Conservation (phyloP, 2,113 vertebrate species). For the Cynopterus brachyotis region DNA sequence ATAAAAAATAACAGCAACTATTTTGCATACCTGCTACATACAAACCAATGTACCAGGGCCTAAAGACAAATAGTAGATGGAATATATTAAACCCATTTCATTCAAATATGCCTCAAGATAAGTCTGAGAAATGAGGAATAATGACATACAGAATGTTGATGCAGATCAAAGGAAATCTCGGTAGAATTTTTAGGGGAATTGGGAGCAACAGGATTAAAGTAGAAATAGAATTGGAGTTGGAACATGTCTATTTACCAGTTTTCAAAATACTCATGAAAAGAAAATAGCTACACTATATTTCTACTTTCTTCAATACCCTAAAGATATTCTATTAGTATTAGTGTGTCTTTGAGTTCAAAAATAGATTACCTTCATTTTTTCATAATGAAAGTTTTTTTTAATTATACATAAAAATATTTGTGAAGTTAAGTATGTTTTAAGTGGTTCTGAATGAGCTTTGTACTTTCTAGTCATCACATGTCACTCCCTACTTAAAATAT, state of each 20-base stretch:
- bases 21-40: neutral
- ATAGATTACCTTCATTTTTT: neutral
- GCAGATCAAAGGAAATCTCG: neutral
- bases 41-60: neutral
- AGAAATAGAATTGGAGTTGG: neutral
- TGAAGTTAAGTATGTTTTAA: neutral
- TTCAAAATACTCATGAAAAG: slow-evolving; percentile 11
- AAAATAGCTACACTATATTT: neutral
- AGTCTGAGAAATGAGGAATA: neutral
- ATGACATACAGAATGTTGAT: neutral
- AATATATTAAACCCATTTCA: neutral
- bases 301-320: neutral
- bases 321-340: neutral
- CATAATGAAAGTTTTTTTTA: neutral
- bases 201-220: neutral
- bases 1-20: slow-evolving; percentile 16
- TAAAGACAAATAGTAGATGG: neutral
- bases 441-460: neutral
- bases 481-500: neutral
- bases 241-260: slow-evolving; percentile 4
- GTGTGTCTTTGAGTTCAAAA: neutral
- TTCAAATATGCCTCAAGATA: slow-evolving; percentile 25
- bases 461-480: neutral
- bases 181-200: neutral
- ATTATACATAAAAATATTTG: slow-evolving; percentile 1